These are phyloP conservation scores for Thecophora atra DNA, from an alignment of 2,888 invertebrate species.

Conservation along the genomic window DNA sequence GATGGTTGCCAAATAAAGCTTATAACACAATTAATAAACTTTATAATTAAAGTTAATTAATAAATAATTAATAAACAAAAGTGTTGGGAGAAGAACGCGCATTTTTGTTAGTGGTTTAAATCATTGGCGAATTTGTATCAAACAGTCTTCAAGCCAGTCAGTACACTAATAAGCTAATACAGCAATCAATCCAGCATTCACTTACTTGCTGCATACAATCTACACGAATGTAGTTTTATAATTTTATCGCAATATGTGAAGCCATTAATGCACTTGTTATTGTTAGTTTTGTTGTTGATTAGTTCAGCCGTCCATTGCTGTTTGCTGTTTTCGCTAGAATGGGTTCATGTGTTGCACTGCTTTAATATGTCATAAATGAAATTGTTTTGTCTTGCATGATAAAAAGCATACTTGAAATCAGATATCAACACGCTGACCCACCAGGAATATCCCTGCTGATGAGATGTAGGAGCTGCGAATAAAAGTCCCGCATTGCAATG, in stretches of 20 bases:
- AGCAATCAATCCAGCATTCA: not conserved
- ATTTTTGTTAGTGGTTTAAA: not conserved
- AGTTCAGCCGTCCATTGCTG: not conserved
- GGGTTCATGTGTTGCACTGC: conserved; percentile 1
- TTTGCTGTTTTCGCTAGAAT: conserved; percentile 10
- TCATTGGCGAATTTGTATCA: not conserved
- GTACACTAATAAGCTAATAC: too few relatives aligned
- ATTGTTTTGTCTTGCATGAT: conserved; percentile 19
- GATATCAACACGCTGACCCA: not conserved
- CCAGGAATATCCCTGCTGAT: too few relatives aligned
- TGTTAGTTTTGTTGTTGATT: not conserved
- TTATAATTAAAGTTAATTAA: too few relatives aligned
- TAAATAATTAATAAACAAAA: too few relatives aligned
- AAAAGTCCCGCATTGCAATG: too few relatives aligned
- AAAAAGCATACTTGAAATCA: not conserved
- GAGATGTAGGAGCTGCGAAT: too few relatives aligned
- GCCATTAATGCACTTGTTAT: not conserved
- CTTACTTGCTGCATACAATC: not conserved
- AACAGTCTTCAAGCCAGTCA: not conserved
- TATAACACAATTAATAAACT: not conserved
- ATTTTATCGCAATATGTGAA: conserved; percentile 13
- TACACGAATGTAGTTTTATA: conserved; percentile 5
- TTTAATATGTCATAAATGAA: conserved; percentile 11
- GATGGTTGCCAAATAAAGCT: conserved; percentile 16
- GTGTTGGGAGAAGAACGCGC: not conserved